phyloP scores from a whole-genome alignment of 2,113 vertebrate species.

The Platysternon megacephalum region DNA sequence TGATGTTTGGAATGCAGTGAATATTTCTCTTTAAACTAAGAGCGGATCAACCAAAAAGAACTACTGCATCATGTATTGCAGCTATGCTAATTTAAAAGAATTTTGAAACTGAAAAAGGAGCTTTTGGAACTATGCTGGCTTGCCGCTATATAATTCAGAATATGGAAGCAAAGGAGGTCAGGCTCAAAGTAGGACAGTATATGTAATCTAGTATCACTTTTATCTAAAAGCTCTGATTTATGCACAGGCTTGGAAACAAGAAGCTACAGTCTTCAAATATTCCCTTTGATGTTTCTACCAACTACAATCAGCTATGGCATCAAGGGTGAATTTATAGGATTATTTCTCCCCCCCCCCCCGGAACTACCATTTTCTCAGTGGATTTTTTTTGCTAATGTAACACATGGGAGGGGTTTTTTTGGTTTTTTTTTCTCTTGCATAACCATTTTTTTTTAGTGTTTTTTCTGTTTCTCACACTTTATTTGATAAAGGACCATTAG shows the following conservation, averaged over 20 bases:
- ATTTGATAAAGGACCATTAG: neutral
- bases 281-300: slow-evolving; percentile 33
- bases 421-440: slow-evolving; percentile 55
- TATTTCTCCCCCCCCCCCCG: neutral
- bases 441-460: neutral
- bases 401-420: slow-evolving; percentile 36
- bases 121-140: neutral
- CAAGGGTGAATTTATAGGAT: neutral
- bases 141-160: neutral
- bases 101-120: neutral
- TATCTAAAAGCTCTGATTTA: slow-evolving; percentile 5
- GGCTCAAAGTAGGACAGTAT: neutral
- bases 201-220: neutral
- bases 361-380: neutral
- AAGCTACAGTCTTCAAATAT: neutral
- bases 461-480: neutral
- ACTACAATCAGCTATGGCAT: neutral
- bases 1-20: neutral
- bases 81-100: neutral
- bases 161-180: neutral
- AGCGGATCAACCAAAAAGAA: neutral
- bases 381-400: slow-evolving; percentile 1
- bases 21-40: neutral
- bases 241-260: neutral
- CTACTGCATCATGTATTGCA: fast-evolving